Evolutionary conservation across 2,888 invertebrate genomes (phyloP).

Genomic region (Rotaria sp.): DNA sequence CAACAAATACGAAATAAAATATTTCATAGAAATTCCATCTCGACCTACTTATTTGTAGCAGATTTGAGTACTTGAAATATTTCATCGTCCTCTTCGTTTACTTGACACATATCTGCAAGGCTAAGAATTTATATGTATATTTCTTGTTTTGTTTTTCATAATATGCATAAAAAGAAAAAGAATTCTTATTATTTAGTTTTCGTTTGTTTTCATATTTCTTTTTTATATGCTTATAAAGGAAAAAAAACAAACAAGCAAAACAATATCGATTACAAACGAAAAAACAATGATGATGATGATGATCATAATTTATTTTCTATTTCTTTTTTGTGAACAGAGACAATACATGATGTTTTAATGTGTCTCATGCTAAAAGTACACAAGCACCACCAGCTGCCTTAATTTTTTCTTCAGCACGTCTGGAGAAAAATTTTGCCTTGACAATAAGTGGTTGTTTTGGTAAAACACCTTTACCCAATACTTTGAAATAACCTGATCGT

Average conservation of each 20-base stretch:
- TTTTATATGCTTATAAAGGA: not conserved
- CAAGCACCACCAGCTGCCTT: slow-evolving; percentile 94
- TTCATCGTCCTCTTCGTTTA: slow-evolving; percentile 18
- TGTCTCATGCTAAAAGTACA: slow-evolving; percentile 73
- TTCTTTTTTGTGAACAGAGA: not conserved
- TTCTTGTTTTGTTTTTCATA: not conserved
- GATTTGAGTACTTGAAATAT: not conserved
- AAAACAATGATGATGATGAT: not conserved
- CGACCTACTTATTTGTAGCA: not conserved
- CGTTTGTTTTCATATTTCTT: not conserved
- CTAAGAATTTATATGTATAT: not conserved
- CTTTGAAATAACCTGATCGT: slow-evolving; percentile 90
- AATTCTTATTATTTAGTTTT: not conserved
- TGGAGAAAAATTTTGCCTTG: slow-evolving; percentile 97
- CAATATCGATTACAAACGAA: not conserved
- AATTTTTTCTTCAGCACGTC: slow-evolving; percentile 90
- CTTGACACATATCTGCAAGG: slow-evolving; percentile 19
- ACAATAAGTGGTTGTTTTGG: slow-evolving; percentile 96
- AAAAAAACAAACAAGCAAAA: slow-evolving; percentile 19
- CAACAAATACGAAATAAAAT: too few species aligned
- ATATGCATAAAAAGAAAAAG: not conserved
- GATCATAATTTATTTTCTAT: not conserved
- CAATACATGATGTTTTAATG: not conserved
- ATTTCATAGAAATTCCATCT: not conserved
- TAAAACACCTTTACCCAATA: slow-evolving; percentile 89